Evolutionary conservation across 2,797 vertebrate genomes (phyloP).

Genomic region (Chaetodon trifasciatus): DNA sequence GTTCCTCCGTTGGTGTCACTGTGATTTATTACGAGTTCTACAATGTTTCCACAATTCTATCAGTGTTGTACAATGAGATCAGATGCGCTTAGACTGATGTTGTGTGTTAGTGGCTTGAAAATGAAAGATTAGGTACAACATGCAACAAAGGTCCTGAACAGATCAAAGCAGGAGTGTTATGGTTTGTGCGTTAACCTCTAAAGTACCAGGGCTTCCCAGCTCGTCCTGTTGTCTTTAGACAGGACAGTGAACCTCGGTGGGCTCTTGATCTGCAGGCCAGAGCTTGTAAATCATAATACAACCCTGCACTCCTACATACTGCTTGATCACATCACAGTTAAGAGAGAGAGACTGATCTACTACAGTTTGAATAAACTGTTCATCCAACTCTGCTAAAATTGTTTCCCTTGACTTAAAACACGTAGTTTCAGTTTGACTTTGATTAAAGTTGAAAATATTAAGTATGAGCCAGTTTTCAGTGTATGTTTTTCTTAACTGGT

Average conservation of each 20-base stretch:
- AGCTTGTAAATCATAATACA: neutral
- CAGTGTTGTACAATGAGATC: neutral
- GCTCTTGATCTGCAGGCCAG: neutral
- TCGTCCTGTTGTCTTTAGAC: neutral
- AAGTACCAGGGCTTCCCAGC: too few relatives aligned
- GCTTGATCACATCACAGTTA: neutral
- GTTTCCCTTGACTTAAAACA: neutral
- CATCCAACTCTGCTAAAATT: neutral
- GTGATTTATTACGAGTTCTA: neutral
- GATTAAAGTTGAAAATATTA: neutral
- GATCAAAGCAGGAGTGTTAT: neutral
- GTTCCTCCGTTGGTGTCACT: neutral
- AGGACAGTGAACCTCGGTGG: neutral
- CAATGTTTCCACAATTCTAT: neutral
- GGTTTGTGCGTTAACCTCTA: neutral
- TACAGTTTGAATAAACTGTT: neutral
- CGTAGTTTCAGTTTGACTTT: neutral
- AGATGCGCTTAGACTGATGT: too few relatives aligned
- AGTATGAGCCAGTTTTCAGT: neutral
- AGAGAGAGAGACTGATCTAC: neutral
- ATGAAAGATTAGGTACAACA: too few relatives aligned
- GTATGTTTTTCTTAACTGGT: neutral
- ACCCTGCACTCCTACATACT: neutral
- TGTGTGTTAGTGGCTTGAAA: neutral
- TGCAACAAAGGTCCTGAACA: too few relatives aligned